Percentiles rank a stretch among this genome's conserved stretches.
Conservation (phyloP, 2,797 vertebrate genomes). For the Dromococcyx pavoninus region DNA sequence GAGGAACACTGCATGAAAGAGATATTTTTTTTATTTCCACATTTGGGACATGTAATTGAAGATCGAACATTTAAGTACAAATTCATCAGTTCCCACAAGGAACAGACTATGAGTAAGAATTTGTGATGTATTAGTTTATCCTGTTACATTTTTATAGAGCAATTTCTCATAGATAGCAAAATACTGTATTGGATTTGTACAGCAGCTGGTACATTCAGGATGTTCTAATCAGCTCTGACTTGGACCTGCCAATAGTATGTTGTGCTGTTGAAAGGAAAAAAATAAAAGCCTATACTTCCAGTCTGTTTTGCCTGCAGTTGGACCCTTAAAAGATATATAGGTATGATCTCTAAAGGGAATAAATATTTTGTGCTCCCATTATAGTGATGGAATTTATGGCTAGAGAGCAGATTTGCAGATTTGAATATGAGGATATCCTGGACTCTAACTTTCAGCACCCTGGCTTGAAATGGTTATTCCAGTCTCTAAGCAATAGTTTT, state of each 20-base stretch:
- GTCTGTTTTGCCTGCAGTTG: not conserved
- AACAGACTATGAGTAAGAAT: not conserved
- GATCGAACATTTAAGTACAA: not conserved
- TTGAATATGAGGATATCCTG: not conserved
- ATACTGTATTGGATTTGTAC: not conserved
- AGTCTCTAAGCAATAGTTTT: not conserved
- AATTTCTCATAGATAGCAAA: not conserved
- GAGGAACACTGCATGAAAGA: not conserved
- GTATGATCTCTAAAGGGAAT: not conserved
- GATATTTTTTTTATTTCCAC: not conserved
- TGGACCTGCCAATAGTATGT: rapidly evolving
- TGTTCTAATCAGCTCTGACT: not conserved
- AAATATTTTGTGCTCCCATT: not conserved
- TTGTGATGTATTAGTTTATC: not conserved
- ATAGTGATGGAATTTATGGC: not conserved
- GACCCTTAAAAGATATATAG: not conserved
- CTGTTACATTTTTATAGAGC: not conserved
- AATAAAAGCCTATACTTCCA: not conserved
- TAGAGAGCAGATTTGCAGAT: not conserved
- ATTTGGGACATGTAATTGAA: not conserved
- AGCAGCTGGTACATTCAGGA: not conserved
- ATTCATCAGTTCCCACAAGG: not conserved
- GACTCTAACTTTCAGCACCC: not conserved
- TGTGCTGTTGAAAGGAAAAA: not conserved
- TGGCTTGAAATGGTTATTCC: not conserved